Conservation (phyloP, 64 coral and sea anemone species). For the Pocillopora verrucosa region DNA sequence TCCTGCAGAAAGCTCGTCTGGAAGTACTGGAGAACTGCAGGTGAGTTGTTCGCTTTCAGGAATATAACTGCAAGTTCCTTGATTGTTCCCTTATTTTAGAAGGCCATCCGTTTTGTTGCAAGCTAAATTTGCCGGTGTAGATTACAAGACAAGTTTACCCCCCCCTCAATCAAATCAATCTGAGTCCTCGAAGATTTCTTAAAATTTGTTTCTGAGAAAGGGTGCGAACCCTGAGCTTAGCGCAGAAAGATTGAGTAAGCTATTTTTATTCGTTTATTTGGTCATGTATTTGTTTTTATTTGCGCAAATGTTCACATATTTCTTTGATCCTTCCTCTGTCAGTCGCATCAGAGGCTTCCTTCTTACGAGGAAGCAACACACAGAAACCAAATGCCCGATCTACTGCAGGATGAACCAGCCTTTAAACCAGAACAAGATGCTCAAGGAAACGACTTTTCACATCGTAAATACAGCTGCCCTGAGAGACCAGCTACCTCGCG, state of each 20-base stretch:
- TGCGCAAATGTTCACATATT: background rate
- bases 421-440: slow-evolving; percentile 1
- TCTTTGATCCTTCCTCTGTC: background rate
- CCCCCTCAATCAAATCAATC: too few relatives aligned
- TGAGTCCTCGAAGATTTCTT: too few relatives aligned
- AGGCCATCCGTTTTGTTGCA: too few relatives aligned
- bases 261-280: too few relatives aligned
- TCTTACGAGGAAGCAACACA: slow-evolving; percentile 67
- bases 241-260: too few relatives aligned
- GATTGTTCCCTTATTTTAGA: too few relatives aligned
- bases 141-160: too few relatives aligned
- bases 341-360: slow-evolving; percentile 52
- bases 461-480: background rate
- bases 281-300: too few relatives aligned
- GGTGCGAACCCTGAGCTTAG: too few relatives aligned
- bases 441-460: background rate
- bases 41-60: background rate
- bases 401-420: slow-evolving; percentile 28
- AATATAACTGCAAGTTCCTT: too few relatives aligned
- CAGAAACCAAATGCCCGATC: slow-evolving; percentile 58
- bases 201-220: too few relatives aligned
- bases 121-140: too few relatives aligned
- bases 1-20: slow-evolving; percentile 39
- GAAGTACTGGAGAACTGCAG: slow-evolving; percentile 20
- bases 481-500: background rate